phyloP scores from a whole-genome alignment of 2,888 invertebrate species.

The Dolichopus griseipennis region DNA sequence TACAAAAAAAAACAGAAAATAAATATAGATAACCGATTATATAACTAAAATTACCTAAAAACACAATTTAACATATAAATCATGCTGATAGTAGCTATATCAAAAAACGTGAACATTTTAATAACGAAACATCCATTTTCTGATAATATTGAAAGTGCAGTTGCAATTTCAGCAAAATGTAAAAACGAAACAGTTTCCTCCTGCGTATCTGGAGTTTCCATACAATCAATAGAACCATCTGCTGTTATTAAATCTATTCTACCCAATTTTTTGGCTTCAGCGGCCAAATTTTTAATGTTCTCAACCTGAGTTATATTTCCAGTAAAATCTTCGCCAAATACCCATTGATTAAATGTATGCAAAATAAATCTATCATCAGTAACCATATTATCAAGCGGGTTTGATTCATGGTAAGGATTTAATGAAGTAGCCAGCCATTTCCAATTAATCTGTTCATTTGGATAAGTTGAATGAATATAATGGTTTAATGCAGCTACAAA shows the following conservation, averaged over 20 bases:
- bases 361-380: slow-evolving; percentile 73
- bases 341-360: slow-evolving; percentile 70
- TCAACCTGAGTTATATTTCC: slow-evolving; percentile 69
- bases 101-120: slow-evolving; percentile 87
- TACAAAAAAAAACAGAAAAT: no score
- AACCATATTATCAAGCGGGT: slow-evolving; percentile 58
- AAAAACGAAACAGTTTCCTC: slow-evolving; percentile 69
- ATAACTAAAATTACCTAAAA: slow-evolving; percentile 57
- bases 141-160: slow-evolving; percentile 62
- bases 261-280: slow-evolving; percentile 44
- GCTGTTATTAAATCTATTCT: slow-evolving; percentile 71
- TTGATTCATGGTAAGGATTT: slow-evolving; percentile 89
- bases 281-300: slow-evolving; percentile 58
- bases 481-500: slow-evolving; percentile 88
- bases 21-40: no score
- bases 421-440: slow-evolving; percentile 78
- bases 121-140: slow-evolving; percentile 68
- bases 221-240: slow-evolving; percentile 90
- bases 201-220: slow-evolving; percentile 75
- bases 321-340: slow-evolving; percentile 75
- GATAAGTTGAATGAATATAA: slow-evolving; percentile 54
- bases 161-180: slow-evolving; percentile 73
- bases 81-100: slow-evolving; percentile 67
- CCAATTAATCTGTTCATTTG: slow-evolving; percentile 51
- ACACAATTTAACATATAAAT: slow-evolving; percentile 68